phyloP scores from a whole-genome alignment of 2,797 vertebrate species.

The Oreortyx pictus region DNA sequence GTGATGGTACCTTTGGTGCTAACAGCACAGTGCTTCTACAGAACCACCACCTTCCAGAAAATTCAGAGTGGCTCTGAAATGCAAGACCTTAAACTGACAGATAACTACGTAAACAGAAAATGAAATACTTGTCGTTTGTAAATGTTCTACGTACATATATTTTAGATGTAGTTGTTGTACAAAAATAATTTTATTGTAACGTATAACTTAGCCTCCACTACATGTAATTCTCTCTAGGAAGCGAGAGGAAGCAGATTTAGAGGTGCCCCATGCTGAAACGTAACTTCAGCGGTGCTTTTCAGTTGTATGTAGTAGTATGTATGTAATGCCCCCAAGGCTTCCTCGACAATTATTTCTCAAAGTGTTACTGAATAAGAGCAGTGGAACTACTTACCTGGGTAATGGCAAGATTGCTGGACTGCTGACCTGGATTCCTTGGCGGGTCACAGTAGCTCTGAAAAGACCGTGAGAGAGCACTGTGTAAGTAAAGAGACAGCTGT shows the following conservation, averaged over 20 bases:
- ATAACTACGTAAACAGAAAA: background rate
- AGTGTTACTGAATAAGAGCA: background rate
- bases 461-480: background rate
- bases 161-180: background rate
- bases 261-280: background rate
- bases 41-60: background rate
- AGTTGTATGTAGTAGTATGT: background rate
- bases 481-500: background rate
- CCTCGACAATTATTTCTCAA: background rate
- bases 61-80: background rate
- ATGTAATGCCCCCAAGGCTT: background rate
- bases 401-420: background rate
- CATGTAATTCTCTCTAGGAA: background rate
- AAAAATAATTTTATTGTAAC: background rate
- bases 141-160: background rate
- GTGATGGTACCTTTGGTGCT: fast-evolving
- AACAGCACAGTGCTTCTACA: background rate
- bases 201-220: background rate
- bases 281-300: background rate
- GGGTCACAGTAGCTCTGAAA: background rate
- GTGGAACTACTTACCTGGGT: background rate
- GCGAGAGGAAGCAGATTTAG: background rate
- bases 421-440: background rate
- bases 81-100: background rate
- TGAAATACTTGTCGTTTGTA: background rate